Conservation (phyloP, 1,140 invertebrate genomes). For the Laodelphax striatellus region DNA sequence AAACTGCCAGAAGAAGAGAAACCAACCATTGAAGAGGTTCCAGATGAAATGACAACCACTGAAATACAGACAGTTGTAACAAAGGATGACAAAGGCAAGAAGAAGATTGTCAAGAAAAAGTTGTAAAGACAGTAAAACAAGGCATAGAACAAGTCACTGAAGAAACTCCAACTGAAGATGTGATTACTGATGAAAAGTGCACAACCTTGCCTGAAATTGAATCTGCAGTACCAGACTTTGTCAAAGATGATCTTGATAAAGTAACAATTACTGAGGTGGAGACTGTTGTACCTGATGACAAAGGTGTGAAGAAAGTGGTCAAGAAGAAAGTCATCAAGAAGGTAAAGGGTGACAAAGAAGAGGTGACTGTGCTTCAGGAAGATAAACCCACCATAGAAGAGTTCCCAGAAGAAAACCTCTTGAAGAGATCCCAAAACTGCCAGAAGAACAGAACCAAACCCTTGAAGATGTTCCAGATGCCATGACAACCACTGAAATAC, state of each 20-base stretch:
- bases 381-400: slow-evolving; percentile 5
- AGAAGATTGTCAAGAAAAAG: slow-evolving; percentile 27
- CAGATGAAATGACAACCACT: slow-evolving; percentile 7
- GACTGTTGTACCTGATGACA: slow-evolving; percentile 17
- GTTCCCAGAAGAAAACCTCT: neutral
- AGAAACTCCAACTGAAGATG: slow-evolving; percentile 10
- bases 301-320: slow-evolving; percentile 23
- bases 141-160: slow-evolving; percentile 22
- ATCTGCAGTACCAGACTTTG: slow-evolving; percentile 7
- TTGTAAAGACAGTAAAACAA: slow-evolving; percentile 16
- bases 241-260: slow-evolving; percentile 9
- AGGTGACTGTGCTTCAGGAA: neutral
- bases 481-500: slow-evolving; percentile 23
- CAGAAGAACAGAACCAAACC: too few relatives aligned
- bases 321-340: slow-evolving; percentile 28
- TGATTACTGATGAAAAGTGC: slow-evolving; percentile 12
- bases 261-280: slow-evolving; percentile 21
- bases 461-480: slow-evolving; percentile 21
- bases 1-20: neutral
- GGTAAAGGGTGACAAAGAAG: slow-evolving; percentile 11
- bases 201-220: slow-evolving; percentile 14
- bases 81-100: slow-evolving; percentile 5
- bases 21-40: neutral
- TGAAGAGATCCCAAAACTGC: neutral
- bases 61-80: slow-evolving; percentile 16